Evolutionary conservation across 2,113 vertebrate genomes (phyloP), one percentile per base, ranked within the genome.

Genomic region (Phaethornis superciliosus): DNA sequence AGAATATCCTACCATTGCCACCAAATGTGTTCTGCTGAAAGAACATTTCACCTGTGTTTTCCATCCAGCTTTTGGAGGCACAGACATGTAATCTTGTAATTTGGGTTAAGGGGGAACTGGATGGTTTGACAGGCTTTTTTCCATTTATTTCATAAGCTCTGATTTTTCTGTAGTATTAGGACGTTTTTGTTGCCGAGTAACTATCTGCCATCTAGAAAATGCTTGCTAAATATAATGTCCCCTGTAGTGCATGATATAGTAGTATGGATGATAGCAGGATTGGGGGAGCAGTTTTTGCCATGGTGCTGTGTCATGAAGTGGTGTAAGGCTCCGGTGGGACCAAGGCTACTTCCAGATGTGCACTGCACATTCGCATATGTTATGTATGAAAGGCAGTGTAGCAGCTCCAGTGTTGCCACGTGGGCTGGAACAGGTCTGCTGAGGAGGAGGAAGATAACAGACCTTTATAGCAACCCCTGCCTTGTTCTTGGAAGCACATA

Each of bases 101-200:
- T 80, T 67, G 44, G 74, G 46, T 9, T 82, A 27, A 32, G 33
- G 23, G 35, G 30, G 7, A 21, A 35, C 56, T 90, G 40, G 15
- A n/a, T 91, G 64, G 12, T 78, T 85, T 12, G 3, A 24, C 81
- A n/a, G n/a, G 69, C 78, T 81, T 81, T 81, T 81, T 64, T 56
- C 17, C 32, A 63, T 76, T 47, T 46, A 23, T 80, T 94, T 74
- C 33, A 27, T 63, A 47, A 67, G 32, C 63, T 52, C 32, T 52
- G 46, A 12, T 74, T 88, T 93, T 90, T 90, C 33, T 3, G 33
- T 77, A 52, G 15, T 15, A 8, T 75, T 52, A 35, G 47, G 35
- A 12, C 78, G 51, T 78, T 88, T 81, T 55, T 88, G 68, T 90
- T 95, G 85, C 90, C 72, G 55, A 59, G 68, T 55, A 89, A 85